A percentile compares a stretch with the other conserved stretches of the same genome.
Evolutionary conservation across 2,113 vertebrate genomes (phyloP).

Genomic region (Engraulis encrasicolus): DNA sequence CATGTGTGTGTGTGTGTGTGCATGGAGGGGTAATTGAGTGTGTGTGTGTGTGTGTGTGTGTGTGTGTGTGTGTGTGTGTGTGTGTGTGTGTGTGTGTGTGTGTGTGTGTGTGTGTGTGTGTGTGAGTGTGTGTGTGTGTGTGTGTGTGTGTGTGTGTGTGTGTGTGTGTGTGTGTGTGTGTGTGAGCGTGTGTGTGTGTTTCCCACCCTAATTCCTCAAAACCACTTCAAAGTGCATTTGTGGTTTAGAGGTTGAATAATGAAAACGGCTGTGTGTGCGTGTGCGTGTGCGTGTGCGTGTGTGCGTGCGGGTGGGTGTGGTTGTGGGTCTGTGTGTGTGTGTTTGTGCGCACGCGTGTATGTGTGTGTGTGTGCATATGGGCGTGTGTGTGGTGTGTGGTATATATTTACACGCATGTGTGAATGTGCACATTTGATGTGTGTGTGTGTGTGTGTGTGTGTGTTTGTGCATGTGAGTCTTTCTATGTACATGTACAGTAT

Average conservation of each 20-base stretch:
- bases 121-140: neutral
- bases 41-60: neutral
- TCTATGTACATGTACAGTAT: neutral
- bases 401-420: neutral
- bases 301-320: neutral
- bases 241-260: conserved; percentile 13
- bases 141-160: neutral
- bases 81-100: conserved; percentile 3
- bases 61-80: neutral
- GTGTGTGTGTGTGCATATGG: neutral
- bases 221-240: conserved; percentile 15
- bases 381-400: conserved; percentile 15
- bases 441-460: conserved; percentile 21
- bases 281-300: conserved; percentile 16
- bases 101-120: neutral
- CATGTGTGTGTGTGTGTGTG: conserved; percentile 15
- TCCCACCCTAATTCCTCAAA: conserved; percentile 10
- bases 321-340: conserved; percentile 19
- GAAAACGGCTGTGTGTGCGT: neutral
- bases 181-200: neutral
- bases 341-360: neutral
- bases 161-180: neutral
- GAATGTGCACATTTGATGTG: neutral
- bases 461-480: neutral
- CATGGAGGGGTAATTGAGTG: too few species aligned